Evolutionary conservation across 2,888 invertebrate species (phyloP).

Genomic region (Campoplex capitator): DNA sequence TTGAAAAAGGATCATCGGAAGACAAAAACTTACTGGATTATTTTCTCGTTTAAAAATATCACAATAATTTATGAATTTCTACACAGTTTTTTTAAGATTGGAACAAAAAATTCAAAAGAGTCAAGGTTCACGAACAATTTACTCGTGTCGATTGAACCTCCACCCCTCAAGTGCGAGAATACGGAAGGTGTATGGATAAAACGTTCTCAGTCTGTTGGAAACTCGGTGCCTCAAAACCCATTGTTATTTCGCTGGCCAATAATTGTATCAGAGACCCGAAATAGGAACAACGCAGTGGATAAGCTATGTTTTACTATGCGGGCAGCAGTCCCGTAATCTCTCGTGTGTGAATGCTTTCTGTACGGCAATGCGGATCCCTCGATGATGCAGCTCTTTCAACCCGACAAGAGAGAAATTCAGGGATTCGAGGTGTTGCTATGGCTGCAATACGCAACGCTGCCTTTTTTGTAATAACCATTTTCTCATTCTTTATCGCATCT

Average conservation of each 20-base stretch:
- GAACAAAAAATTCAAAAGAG: too few relatives aligned
- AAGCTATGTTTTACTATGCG: neutral
- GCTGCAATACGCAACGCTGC: conserved; percentile 1
- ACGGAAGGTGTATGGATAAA: neutral
- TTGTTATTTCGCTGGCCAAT: conserved; percentile 20
- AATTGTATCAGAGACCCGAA: conserved; percentile 9
- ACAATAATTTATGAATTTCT: too few relatives aligned
- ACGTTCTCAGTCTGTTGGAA: neutral
- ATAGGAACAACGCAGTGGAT: conserved; percentile 14
- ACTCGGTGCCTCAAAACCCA: neutral
- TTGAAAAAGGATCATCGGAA: too few relatives aligned
- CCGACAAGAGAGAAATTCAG: neutral
- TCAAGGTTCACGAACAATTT: too few relatives aligned
- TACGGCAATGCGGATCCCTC: conserved; percentile 57
- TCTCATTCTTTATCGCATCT: neutral
- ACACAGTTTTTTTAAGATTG: too few relatives aligned
- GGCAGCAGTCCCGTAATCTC: conserved; percentile 23
- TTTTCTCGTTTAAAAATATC: too few relatives aligned
- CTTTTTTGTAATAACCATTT: neutral
- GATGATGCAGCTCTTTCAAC: conserved; percentile 37
- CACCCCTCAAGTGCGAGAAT: neutral
- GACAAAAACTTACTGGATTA: too few relatives aligned
- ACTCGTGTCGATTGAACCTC: neutral
- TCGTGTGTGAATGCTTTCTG: conserved; percentile 20
- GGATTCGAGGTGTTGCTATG: neutral